These are phyloP conservation scores for Pemphigus obesinymphae DNA, from an alignment of 1,140 invertebrate species.

Conservation along the genomic window DNA sequence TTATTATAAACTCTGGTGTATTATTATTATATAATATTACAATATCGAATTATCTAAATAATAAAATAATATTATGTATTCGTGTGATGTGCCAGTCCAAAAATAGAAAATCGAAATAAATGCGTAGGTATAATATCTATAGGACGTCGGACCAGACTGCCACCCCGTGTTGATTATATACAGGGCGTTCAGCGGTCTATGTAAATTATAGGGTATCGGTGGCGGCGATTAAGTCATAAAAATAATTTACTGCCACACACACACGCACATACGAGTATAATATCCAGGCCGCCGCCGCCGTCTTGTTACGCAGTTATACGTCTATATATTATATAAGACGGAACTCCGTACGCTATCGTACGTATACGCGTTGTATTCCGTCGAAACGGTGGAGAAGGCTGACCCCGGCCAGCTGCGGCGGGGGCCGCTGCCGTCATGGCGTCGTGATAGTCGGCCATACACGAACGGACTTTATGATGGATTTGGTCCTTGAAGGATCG, in stretches of 20 bases:
- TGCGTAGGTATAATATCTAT: background rate
- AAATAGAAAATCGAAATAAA: background rate
- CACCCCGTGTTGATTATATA: constrained; percentile 12
- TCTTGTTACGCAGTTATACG: background rate
- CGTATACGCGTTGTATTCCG: background rate
- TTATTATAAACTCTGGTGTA: no score
- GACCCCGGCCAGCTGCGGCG: background rate
- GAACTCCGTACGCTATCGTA: background rate
- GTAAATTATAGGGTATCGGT: constrained; percentile 23
- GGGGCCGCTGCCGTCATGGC: background rate
- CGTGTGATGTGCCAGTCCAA: no score
- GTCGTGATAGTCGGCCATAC: background rate
- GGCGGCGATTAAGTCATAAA: constrained; percentile 25
- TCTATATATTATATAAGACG: background rate
- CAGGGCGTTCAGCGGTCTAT: background rate
- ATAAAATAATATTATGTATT: no score
- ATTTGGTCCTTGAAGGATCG: no score
- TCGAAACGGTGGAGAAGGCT: background rate
- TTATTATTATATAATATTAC: no score
- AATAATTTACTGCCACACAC: background rate
- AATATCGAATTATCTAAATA: no score
- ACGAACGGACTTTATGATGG: no score
- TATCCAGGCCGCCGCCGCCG: background rate
- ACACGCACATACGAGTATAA: background rate
- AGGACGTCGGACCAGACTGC: background rate